Evolutionary conservation across 2,797 vertebrate species (phyloP).

Genomic region (Heliangelus exortis): DNA sequence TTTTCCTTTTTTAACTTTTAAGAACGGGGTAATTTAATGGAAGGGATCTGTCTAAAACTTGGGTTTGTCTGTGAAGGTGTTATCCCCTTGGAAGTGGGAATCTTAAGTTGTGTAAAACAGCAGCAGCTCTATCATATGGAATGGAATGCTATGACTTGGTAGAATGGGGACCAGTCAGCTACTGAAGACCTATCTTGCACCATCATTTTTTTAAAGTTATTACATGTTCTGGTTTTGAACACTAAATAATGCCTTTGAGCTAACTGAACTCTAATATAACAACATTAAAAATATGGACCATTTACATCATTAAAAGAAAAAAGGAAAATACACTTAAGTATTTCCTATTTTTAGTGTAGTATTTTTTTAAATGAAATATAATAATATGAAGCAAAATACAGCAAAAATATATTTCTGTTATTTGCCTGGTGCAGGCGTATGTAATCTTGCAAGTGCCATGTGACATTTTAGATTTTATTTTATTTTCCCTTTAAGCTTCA

Average conservation of each 20-base stretch:
- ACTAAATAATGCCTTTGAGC: not conserved
- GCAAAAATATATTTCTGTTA: not conserved
- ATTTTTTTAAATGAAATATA: not conserved
- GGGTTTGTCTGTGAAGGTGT: not conserved
- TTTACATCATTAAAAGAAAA: not conserved
- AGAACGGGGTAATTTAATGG: not conserved
- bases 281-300: not conserved
- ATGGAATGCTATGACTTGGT: not conserved
- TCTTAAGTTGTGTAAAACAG: not conserved
- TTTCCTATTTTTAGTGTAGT: not conserved
- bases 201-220: not conserved
- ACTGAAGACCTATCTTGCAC: not conserved
- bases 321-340: not conserved
- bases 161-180: not conserved
- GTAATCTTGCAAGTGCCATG: not conserved
- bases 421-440: not conserved
- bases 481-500: conserved; percentile 1
- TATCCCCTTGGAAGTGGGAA: not conserved
- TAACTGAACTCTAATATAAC: not conserved
- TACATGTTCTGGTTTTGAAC: not conserved
- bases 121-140: not conserved
- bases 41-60: not conserved
- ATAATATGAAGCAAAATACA: not conserved
- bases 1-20: not conserved
- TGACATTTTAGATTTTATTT: conserved; percentile 30